Base-by-base conservation (phyloP, 2,113 vertebrate species). In the Ciconia maguari region DNA sequence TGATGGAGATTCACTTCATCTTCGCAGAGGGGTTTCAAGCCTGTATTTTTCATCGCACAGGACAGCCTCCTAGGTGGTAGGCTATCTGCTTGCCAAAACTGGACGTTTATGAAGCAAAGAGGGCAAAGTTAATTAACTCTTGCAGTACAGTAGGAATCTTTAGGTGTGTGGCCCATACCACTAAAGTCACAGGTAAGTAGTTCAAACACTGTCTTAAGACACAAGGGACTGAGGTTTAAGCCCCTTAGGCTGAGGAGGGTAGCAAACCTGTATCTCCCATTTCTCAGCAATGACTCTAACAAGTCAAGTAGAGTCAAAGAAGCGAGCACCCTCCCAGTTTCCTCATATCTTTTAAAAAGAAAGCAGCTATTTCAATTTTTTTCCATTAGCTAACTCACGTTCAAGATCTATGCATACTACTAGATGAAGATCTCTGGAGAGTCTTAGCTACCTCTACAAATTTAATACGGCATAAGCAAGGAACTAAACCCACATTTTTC, bases 101-200 rank as follows among this genome's bases (percentile, higher is more conserved):
- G 41, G 7, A 49, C 4, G 2, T 13, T 79, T 10, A 44, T 16
- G 17, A 88, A 62, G 60, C 36, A 13, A 57, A 74, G 21, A 57
- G 24, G 34, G 18, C 15, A 61, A 19, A 14, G 19, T 27, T 68
- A 65, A 74, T 74, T 21, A 91, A 52, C 21, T 18, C 55, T 1
- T 41, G 22, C 52, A 55, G 46, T 2, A 8, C 42, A 72, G 10
- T 7, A 34, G 57, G 42, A 83, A 57, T 16, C 36, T 57, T 72
- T 19, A 81, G 46, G 11, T 22, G 16, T 42, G 42, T 27, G 52
- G 36, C 55, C 51, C 15, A 7, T 15, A n/a, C 8, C 71, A n/a
- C 15, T 21, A 14, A 82, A 71, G 5, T 44, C 54, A 19, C 0
- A 0, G 13, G 19, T 24, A 71, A 20, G 11, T 27, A 34, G 21